phyloP scores from a whole-genome alignment of 2,113 vertebrate species.

The Carollia perspicillata region DNA sequence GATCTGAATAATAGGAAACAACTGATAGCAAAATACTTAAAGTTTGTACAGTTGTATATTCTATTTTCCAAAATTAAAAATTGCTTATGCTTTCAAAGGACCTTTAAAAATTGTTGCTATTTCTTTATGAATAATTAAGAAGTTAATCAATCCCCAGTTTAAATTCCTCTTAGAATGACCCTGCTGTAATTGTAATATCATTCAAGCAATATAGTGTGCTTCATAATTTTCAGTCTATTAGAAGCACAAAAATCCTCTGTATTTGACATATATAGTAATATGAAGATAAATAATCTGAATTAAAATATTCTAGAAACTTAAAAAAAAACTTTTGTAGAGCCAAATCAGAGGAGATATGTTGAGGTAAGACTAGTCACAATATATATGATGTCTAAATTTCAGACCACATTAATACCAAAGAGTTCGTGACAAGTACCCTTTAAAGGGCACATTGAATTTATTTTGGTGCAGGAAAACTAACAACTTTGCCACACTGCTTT shows the following conservation, averaged over 20 bases:
- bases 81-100: background rate
- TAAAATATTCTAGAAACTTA: background rate
- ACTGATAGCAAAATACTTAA: background rate
- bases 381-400: slow-evolving; percentile 21
- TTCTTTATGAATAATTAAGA: background rate
- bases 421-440: background rate
- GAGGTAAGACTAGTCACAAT: background rate
- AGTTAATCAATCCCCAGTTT: background rate
- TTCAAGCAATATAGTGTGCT: background rate
- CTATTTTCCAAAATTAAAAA: background rate
- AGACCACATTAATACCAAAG: background rate
- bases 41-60: background rate
- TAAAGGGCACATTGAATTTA: background rate
- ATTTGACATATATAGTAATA: background rate
- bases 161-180: slow-evolving; percentile 1
- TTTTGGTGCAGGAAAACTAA: background rate
- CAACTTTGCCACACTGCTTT: background rate
- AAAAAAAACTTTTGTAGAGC: background rate
- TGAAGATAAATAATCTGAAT: background rate
- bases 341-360: background rate
- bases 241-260: background rate
- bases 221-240: slow-evolving; percentile 2
- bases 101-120: background rate
- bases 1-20: background rate
- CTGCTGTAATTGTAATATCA: background rate